These are phyloP conservation scores for Nematolebias whitei DNA, from an alignment of 2,113 vertebrate genomes.

Conservation along the genomic window DNA sequence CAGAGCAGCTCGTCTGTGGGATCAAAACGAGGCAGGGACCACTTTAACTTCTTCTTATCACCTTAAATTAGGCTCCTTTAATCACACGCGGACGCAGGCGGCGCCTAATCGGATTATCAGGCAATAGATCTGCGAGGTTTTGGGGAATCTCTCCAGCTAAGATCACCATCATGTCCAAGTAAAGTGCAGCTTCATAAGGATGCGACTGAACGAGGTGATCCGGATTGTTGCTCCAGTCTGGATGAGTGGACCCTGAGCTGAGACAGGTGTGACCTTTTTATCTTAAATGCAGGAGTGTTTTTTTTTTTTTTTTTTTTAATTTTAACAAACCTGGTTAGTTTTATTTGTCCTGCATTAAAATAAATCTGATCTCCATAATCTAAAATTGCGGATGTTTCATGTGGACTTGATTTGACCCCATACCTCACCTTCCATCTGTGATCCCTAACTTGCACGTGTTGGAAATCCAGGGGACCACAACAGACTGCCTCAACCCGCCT, in stretches of 20 bases:
- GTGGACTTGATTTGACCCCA: conserved; percentile 16
- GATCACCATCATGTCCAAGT: neutral
- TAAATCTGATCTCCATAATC: neutral
- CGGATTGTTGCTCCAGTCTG: conserved; percentile 31
- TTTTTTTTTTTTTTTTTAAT: neutral
- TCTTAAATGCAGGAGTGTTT: neutral
- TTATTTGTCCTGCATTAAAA: neutral
- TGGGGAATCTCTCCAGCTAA: conserved; percentile 18
- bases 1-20: conserved; percentile 27
- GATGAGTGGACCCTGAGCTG: conserved; percentile 29
- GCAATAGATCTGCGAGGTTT: conserved; percentile 21
- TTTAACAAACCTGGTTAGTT: too few species aligned
- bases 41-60: conserved; percentile 57
- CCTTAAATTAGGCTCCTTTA: conserved; percentile 37
- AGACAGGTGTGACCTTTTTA: conserved; percentile 1
- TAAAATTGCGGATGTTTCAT: conserved; percentile 23
- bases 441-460: conserved; percentile 22
- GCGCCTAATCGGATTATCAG: conserved; percentile 33
- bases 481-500: neutral
- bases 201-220: conserved; percentile 29
- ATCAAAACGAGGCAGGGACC: conserved; percentile 26
- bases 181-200: conserved; percentile 33
- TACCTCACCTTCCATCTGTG: conserved; percentile 10
- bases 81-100: conserved; percentile 7
- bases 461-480: conserved; percentile 17